Conservation (phyloP, 2,888 invertebrate genomes). For the Tillus elongatus region DNA sequence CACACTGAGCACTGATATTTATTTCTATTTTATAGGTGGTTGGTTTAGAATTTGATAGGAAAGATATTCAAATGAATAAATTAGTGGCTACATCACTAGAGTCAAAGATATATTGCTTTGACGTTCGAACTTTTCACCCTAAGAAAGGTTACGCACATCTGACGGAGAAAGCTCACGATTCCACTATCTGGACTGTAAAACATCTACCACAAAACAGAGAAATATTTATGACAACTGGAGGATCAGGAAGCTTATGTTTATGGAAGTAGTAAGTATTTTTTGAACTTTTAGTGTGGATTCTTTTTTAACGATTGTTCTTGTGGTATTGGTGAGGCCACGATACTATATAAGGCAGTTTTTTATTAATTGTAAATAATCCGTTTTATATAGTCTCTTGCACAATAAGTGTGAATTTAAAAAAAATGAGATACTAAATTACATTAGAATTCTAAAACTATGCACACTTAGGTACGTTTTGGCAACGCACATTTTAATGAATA, state of each 20-base stretch:
- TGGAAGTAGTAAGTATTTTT: slow-evolving; percentile 89
- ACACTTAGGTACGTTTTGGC: too few species aligned
- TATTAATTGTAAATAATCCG: too few species aligned
- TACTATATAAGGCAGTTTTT: too few species aligned
- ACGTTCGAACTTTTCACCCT: slow-evolving; percentile 79
- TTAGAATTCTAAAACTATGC: too few species aligned
- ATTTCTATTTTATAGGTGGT: slow-evolving; percentile 64
- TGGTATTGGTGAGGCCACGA: too few species aligned
- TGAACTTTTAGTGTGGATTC: too few species aligned
- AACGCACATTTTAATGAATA: too few species aligned
- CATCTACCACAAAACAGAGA: slow-evolving; percentile 94
- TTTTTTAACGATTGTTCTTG: too few species aligned
- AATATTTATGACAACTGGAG: slow-evolving; percentile 83
- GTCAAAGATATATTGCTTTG: slow-evolving; percentile 81
- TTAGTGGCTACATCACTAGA: slow-evolving; percentile 84
- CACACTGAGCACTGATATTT: too few species aligned
- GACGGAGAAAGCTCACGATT: slow-evolving; percentile 45
- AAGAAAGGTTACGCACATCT: slow-evolving; percentile 74
- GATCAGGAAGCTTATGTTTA: slow-evolving; percentile 80
- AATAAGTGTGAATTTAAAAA: too few species aligned
- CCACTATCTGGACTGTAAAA: slow-evolving; percentile 81
- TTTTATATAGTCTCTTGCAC: too few species aligned
- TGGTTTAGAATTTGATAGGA: slow-evolving; percentile 81
- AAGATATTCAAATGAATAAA: slow-evolving; percentile 93
- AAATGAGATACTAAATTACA: too few species aligned